Evolutionary conservation across 2,113 vertebrate species (phyloP).

Genomic region (Natator depressus): DNA sequence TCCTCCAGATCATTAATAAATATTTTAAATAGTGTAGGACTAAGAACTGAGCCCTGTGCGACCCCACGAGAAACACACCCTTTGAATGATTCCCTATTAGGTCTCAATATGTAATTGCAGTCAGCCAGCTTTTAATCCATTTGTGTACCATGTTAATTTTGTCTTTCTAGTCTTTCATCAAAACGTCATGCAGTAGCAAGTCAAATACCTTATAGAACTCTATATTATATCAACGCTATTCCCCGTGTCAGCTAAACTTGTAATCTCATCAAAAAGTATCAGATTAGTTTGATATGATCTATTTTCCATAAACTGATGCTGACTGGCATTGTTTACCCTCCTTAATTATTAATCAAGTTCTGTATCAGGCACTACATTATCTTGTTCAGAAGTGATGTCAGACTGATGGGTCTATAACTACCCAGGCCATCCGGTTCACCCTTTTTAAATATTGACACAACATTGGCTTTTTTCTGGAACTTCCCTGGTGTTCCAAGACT

Average conservation of each 20-base stretch:
- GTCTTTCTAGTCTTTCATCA: not conserved
- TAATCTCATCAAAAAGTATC: not conserved
- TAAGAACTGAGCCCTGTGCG: no score
- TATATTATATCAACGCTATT: not conserved
- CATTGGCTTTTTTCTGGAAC: not conserved
- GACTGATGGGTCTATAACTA: not conserved
- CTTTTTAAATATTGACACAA: not conserved
- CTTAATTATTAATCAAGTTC: not conserved
- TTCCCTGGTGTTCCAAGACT: not conserved
- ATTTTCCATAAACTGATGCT: not conserved
- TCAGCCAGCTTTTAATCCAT: no score
- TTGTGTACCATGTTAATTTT: no score
- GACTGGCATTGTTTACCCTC: not conserved
- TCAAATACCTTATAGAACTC: not conserved
- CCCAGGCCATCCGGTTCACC: not conserved
- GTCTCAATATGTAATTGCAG: no score
- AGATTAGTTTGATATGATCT: not conserved
- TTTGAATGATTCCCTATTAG: no score
- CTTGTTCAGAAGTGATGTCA: not conserved
- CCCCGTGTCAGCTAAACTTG: not conserved
- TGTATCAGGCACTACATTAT: not conserved
- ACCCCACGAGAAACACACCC: no score
- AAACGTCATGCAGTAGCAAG: not conserved
- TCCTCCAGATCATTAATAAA: no score
- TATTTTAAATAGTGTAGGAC: no score